phyloP scores from a whole-genome alignment of 2,888 invertebrate species.

The Drosophila cognata region DNA sequence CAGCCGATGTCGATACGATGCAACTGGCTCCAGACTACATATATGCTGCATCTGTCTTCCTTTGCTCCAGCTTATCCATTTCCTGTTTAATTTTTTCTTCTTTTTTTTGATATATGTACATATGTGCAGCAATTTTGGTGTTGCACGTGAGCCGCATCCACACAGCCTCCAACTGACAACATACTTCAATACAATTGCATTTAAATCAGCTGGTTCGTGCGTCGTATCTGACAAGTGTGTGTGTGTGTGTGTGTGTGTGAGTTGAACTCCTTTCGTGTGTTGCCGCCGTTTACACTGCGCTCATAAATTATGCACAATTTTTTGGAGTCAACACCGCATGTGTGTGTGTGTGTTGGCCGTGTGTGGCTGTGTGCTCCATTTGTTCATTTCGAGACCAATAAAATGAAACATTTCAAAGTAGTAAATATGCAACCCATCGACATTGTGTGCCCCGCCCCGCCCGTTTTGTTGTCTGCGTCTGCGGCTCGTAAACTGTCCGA shows the following conservation, averaged over 20 bases:
- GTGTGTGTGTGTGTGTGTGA: conserved; percentile 14
- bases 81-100: neutral
- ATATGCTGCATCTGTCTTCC: conserved; percentile 3
- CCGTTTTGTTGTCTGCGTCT: conserved; percentile 67
- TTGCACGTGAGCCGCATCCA: conserved; percentile 52
- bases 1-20: conserved; percentile 36
- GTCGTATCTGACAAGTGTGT: conserved; percentile 22
- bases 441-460: conserved; percentile 32
- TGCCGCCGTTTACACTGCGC: conserved; percentile 55
- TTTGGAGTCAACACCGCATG: conserved; percentile 49
- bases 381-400: conserved; percentile 84
- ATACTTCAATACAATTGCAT: conserved; percentile 79
- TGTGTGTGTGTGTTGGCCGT: conserved; percentile 14
- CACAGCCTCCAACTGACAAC: conserved; percentile 57
- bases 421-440: conserved; percentile 79
- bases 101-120: conserved; percentile 22
- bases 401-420: conserved; percentile 82
- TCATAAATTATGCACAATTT: conserved; percentile 77
- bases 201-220: conserved; percentile 72
- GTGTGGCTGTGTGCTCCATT: conserved; percentile 71
- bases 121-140: conserved; percentile 59
- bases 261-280: conserved; percentile 54
- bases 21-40: conserved; percentile 15
- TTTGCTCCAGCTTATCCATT: neutral
- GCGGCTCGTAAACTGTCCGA: conserved; percentile 75